Conservation (phyloP, 2,113 vertebrate genomes). For the Chlamydotis undulata region DNA sequence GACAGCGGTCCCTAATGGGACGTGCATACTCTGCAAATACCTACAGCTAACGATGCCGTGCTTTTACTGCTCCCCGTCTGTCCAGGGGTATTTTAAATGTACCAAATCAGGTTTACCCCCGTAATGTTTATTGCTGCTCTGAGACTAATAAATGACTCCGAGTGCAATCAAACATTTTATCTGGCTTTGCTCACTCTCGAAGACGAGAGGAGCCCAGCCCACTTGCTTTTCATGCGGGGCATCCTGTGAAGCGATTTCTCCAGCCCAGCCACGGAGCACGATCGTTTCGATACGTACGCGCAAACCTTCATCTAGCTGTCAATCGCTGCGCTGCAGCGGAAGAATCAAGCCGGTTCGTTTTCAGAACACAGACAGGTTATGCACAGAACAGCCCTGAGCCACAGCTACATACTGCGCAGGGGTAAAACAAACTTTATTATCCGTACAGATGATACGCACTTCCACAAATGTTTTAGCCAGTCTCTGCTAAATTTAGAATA, state of each 20-base stretch:
- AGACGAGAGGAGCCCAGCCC: neutral
- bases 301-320: neutral
- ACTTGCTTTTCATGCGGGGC: neutral
- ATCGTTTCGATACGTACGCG: neutral
- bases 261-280: neutral
- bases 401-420: neutral
- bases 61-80: conserved; percentile 25
- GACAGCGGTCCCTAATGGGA: neutral
- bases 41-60: neutral
- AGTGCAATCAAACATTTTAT: neutral
- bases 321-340: too few relatives aligned
- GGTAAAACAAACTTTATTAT: neutral
- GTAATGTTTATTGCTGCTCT: neutral
- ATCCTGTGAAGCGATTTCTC: neutral
- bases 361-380: neutral
- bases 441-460: neutral
- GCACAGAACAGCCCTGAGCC: neutral
- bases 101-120: neutral
- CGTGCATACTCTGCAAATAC: neutral
- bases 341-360: neutral
- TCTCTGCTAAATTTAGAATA: conserved; percentile 66
- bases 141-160: neutral
- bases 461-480: conserved; percentile 30
- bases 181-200: conserved; percentile 1
- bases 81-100: neutral